Evolutionary conservation across 2,113 vertebrate genomes (phyloP), one percentile per base, ranked within the genome.

Genomic region (Tringa solitaria): DNA sequence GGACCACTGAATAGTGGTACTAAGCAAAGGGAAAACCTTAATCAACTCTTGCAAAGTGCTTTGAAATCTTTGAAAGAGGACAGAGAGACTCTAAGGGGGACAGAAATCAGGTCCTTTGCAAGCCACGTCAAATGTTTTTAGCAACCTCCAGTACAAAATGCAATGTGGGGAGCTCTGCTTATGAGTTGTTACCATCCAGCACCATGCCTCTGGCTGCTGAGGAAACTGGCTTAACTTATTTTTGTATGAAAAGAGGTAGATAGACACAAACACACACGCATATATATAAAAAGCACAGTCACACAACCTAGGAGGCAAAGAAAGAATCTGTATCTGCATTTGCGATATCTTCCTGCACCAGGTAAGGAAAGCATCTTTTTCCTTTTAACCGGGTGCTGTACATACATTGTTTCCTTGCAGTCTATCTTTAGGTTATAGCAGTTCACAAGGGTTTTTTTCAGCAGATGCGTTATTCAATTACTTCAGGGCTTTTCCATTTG

Each of bases 391-490:
- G 19, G 54, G 69, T 90, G 79, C 95, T 94, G 91, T 96, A 95
- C 80, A 48, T 72, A 75, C 90, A 90, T 96, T 91, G 95, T 96
- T 96, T 97, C 90, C 96, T 93, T 6, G 4, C 94, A 95, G 84
- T 87, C 89, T 96, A 39, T 96, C 95, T 96, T 96, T 72, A 90
- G 73, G 92, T 93, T 96, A 89, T 80, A 94, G 95, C 82, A 85
- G 93, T 95, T 97, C 94, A 96, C 89, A 93, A 94, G 95, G 76
- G 10, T 30, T 18, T 59, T 90, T 96, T 94, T 90, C 93, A 89
- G 96, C 92, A 97, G 96, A 96, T 96, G 95, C 91, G 91, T 95
- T 97, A 97, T 96, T 96, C 97, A 97, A 96, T 97, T 97, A 97
- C 97, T 97, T 96, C 94, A 96, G 96, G 95, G 97, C 89, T 96